A percentile compares a stretch with the other conserved stretches of the same genome.
Evolutionary conservation across 1,140 invertebrate species (phyloP).

Genomic region (Antheraea mylitta): DNA sequence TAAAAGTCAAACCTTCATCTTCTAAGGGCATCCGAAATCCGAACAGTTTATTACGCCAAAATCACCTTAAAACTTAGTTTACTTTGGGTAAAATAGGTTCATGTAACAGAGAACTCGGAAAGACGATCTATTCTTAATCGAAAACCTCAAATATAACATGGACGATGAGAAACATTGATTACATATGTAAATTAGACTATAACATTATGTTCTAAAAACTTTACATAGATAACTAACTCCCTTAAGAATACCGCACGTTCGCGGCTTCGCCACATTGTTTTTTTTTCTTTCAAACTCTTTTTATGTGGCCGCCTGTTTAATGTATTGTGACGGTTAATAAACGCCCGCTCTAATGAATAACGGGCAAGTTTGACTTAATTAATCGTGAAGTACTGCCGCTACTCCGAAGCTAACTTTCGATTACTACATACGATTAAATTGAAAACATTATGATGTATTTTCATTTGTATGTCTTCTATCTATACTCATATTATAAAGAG

Average conservation of each 20-base stretch:
- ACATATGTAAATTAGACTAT: not conserved
- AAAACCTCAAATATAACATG: not conserved
- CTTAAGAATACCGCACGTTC: constrained; percentile 2
- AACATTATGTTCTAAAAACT: not conserved
- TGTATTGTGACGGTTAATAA: constrained; percentile 67
- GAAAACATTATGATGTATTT: not conserved
- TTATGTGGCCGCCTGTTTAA: constrained; percentile 52
- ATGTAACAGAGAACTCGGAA: not conserved
- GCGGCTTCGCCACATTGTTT: constrained; percentile 19
- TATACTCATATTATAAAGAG: no score
- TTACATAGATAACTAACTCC: constrained; percentile 4
- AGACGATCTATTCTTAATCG: not conserved
- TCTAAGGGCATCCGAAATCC: no score
- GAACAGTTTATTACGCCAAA: no score
- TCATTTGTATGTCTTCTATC: no score
- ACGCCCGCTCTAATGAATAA: constrained; percentile 60
- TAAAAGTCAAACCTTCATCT: no score
- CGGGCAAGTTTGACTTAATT: constrained; percentile 61
- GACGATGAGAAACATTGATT: not conserved
- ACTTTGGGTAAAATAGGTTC: not conserved
- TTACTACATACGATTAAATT: constrained; percentile 5
- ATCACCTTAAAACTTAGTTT: not conserved
- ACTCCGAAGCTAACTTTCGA: constrained; percentile 16
- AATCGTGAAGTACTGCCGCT: constrained; percentile 51
- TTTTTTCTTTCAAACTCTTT: constrained; percentile 16